Base-by-base conservation (phyloP, 2,797 vertebrate species). In the Phaenicophaeus curvirostris region DNA sequence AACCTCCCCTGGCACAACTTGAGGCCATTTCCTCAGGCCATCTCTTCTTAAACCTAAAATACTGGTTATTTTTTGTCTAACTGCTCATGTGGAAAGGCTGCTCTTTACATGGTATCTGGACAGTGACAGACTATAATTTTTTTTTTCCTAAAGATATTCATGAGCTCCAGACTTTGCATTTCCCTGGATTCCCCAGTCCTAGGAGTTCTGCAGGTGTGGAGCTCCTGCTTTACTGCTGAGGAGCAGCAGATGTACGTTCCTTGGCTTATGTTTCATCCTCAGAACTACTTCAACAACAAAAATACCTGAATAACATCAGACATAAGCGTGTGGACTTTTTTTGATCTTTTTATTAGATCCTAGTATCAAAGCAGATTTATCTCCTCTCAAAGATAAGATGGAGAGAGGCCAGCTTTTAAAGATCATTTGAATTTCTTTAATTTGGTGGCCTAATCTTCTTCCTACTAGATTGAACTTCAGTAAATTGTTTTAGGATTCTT, bases 381-480 rank as follows among this genome's bases (percentile, higher is more conserved):
- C 53, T n/a, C 8, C 62, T 85, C 63, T 94, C 67, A 72, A 50
- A 94, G 79, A 65, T 42, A 76, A 89, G 85, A 46, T 63, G 50
- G 35, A 48, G 31, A 33, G 44, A 93, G 61, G 53, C 18, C 76
- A 79, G 35, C 53, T 78, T 93, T 96, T 90, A 87, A 94, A 90
- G 63, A 90, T 93, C 30, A 76, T 93, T 93, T 82, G 37, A 88
- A 82, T 96, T 87, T 86, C 59, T 93, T 96, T 91, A 65, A 73
- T 87, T 92, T 77, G 57, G 67, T 89, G 59, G 35, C 72, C 67
- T 92, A 80, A 93, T 92, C 91, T 84, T 92, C 53, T 82, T 94
- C 30, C 51, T 84, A 44, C 44, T 87, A 51, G 44, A 24, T 59
- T 89, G 81, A 96, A 93, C 75, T 78, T 87, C 27, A 35, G 27